Conservation (phyloP, 2,888 invertebrate species). For the Cynaeus angustus region DNA sequence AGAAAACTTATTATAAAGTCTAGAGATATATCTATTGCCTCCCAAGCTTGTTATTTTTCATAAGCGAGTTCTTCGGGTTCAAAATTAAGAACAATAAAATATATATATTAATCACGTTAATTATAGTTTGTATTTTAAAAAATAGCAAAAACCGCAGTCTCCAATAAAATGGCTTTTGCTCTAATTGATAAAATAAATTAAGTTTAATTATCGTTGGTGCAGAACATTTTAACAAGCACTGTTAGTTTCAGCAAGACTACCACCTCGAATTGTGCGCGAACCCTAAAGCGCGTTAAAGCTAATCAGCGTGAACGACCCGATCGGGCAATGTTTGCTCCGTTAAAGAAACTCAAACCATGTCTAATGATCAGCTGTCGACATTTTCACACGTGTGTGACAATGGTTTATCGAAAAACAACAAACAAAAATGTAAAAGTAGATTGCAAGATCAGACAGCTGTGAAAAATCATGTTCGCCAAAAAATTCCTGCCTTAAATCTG, state of each 20-base stretch:
- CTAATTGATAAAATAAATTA: background rate
- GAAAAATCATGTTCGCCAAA: no score
- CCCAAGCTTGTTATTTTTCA: no score
- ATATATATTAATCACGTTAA: no score
- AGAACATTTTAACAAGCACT: constrained; percentile 59
- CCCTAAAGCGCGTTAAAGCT: constrained; percentile 65
- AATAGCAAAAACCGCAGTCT: no score
- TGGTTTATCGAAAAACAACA: constrained; percentile 48
- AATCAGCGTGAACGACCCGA: constrained; percentile 67
- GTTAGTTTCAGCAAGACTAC: constrained; percentile 46
- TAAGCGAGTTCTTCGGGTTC: no score
- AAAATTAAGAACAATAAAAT: no score
- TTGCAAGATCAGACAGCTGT: background rate
- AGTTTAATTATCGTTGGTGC: constrained; percentile 44
- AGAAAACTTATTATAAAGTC: no score
- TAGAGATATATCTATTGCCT: no score
- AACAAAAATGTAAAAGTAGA: constrained; percentile 22
- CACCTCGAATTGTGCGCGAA: constrained; percentile 56
- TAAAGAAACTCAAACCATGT: constrained; percentile 66
- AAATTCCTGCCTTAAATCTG: no score
- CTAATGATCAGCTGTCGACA: constrained; percentile 68
- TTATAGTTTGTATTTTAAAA: no score
- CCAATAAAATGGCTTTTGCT: no score
- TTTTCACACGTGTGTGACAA: constrained; percentile 61
- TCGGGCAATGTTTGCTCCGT: constrained; percentile 60